Conservation (phyloP, 2,113 vertebrate genomes). For the Pantherophis guttatus region DNA sequence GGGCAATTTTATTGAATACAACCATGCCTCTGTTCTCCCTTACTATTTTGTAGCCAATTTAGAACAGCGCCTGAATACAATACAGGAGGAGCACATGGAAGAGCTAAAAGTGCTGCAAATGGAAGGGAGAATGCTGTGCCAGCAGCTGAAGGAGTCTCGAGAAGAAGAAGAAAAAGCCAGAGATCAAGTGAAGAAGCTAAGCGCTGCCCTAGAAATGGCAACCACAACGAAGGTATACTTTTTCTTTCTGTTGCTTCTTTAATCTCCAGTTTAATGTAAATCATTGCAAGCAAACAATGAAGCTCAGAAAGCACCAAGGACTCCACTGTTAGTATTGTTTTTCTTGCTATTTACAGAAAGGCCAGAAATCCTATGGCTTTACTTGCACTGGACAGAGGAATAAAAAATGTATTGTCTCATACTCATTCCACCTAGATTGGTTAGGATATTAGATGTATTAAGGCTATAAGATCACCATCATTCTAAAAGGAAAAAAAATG, state of each 20-base stretch:
- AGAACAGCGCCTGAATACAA: slow-evolving; percentile 52
- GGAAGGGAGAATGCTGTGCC: slow-evolving; percentile 63
- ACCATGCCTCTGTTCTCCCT: background rate
- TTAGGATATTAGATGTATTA: background rate
- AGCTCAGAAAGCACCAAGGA: background rate
- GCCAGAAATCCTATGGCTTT: background rate
- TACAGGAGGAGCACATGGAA: slow-evolving; percentile 65
- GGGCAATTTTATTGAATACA: background rate
- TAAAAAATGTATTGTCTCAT: background rate
- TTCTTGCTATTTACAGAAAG: background rate
- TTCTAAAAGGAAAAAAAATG: background rate
- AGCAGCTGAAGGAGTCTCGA: slow-evolving; percentile 57
- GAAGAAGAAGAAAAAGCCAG: slow-evolving; percentile 67
- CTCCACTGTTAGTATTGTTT: background rate
- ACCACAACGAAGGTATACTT: slow-evolving; percentile 62
- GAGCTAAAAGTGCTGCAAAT: slow-evolving; percentile 61
- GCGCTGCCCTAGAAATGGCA: slow-evolving; percentile 65
- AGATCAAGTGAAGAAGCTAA: slow-evolving; percentile 57
- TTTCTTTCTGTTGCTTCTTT: background rate
- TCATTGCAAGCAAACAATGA: background rate
- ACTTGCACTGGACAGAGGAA: too few relatives aligned
- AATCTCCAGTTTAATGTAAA: background rate
- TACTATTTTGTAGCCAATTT: slow-evolving; percentile 57
- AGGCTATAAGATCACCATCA: background rate
- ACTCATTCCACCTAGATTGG: background rate